Evolutionary conservation across 1,140 invertebrate species (phyloP).

Genomic region (Acromyrmex heyeri): DNA sequence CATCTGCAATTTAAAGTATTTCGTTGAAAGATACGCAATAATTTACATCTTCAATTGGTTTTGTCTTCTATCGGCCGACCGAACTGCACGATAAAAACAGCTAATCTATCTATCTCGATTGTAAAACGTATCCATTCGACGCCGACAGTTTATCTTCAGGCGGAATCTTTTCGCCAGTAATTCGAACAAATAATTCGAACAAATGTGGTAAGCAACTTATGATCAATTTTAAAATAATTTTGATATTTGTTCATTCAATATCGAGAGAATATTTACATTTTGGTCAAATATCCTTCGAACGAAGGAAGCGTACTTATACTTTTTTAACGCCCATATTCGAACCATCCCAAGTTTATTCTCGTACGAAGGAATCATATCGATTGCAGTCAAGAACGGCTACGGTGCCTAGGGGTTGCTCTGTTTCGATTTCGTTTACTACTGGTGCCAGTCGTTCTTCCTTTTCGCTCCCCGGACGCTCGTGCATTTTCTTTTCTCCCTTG

Average conservation of each 20-base stretch:
- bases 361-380: slow-evolving; percentile 72
- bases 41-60: slow-evolving; percentile 57
- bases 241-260: background rate
- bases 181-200: slow-evolving; percentile 1
- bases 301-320: slow-evolving; percentile 58
- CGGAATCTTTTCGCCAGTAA: slow-evolving; percentile 13
- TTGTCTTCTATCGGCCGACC: slow-evolving; percentile 38
- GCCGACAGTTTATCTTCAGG: slow-evolving; percentile 28
- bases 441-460: background rate
- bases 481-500: slow-evolving; percentile 65
- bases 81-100: slow-evolving; percentile 55
- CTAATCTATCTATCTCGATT: slow-evolving; percentile 66
- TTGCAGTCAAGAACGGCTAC: slow-evolving; percentile 62
- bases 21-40: slow-evolving; percentile 55
- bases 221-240: slow-evolving; percentile 7
- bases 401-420: slow-evolving; percentile 41
- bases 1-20: background rate
- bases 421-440: slow-evolving; percentile 73
- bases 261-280: background rate
- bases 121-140: slow-evolving; percentile 57
- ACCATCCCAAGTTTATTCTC: slow-evolving; percentile 77
- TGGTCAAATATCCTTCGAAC: background rate
- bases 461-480: slow-evolving; percentile 13
- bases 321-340: slow-evolving; percentile 74
- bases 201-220: background rate